A percentile compares a stretch with the other conserved stretches of the same genome.
Evolutionary conservation across 2,113 vertebrate genomes (phyloP).

Genomic region (Poicephalus gulielmi): DNA sequence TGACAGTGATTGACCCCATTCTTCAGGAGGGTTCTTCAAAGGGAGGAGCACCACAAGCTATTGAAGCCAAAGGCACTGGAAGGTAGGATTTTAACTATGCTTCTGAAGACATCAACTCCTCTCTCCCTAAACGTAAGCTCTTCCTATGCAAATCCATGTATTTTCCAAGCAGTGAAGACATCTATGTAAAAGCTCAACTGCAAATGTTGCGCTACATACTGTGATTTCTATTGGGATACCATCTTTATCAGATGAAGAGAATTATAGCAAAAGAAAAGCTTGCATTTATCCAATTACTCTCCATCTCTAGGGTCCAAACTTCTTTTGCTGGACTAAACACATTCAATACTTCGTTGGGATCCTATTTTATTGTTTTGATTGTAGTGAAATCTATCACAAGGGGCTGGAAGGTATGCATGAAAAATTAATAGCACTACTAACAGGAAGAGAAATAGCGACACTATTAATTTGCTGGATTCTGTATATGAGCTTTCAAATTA

Average conservation of each 20-base stretch:
- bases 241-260: slow-evolving; percentile 45
- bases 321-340: slow-evolving; percentile 55
- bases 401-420: slow-evolving; percentile 28
- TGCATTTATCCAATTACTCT: slow-evolving; percentile 55
- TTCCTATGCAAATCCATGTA: slow-evolving; percentile 1
- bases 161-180: slow-evolving; percentile 23
- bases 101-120: neutral
- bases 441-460: neutral
- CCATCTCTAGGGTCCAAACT: slow-evolving; percentile 52
- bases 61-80: neutral
- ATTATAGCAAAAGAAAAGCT: slow-evolving; percentile 33
- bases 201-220: neutral
- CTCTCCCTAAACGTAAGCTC: neutral
- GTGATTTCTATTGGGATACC: slow-evolving; percentile 34
- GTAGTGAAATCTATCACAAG: slow-evolving; percentile 44
- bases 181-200: slow-evolving; percentile 5
- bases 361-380: slow-evolving; percentile 57
- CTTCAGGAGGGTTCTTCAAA: neutral
- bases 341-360: slow-evolving; percentile 61
- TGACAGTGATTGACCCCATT: neutral
- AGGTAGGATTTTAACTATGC: neutral
- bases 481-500: slow-evolving; percentile 37
- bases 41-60: neutral
- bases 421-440: slow-evolving; percentile 22
- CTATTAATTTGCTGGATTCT: slow-evolving; percentile 42